Evolutionary conservation across 30 jellyfish, hydroid and myxozoan genomes (phyloP), one percentile per base, ranked within the genome.

Genomic region (Turritopsis rubra): DNA sequence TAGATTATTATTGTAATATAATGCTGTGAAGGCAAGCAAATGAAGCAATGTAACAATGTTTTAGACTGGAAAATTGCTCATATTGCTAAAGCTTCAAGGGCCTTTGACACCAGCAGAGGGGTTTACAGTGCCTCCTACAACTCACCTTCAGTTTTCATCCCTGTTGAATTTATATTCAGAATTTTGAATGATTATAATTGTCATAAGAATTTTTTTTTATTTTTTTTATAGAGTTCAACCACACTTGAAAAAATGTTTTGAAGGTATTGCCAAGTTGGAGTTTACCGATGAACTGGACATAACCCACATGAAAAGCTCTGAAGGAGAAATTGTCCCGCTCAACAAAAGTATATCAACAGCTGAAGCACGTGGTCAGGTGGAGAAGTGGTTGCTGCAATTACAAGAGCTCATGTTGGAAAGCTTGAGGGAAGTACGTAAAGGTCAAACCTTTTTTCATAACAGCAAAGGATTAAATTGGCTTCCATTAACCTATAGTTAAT

Each of bases 331-430:
- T 53, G 99, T 93, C 28, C 99, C 99, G 0, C 79, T 93, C 65
- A 93, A 76, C 65, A 89, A 86, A 83, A 65, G 86, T n/a, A 88
- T 93, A 7, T 93, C 99, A 52, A 93, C 99, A 7, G 75, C 99
- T n/a, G 95, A 89, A 79, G 99, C 99, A 19, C 95, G 99, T 30
- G 99, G 99, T 7, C 97, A 88, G 60, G 99, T 93, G 21, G 99
- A 93, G 72, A 93, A 93, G 79, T 93, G 99, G 99, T 88, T 93
- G 91, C 93, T 93, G 26, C 96, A 93, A 83, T 52, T 93, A 75
- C 99, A 93, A 89, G 93, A 85, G 54, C 91, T 88, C 22, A 93
- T 93, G 99, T 52, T 93, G 71, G 83, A 94, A 21, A 93, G 99
- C 77, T 71, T 93, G 26, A 88, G 95, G 83, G 87, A 93, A 95